Base-by-base conservation (phyloP, 2,888 invertebrate species). In the Hololepta plana region DNA sequence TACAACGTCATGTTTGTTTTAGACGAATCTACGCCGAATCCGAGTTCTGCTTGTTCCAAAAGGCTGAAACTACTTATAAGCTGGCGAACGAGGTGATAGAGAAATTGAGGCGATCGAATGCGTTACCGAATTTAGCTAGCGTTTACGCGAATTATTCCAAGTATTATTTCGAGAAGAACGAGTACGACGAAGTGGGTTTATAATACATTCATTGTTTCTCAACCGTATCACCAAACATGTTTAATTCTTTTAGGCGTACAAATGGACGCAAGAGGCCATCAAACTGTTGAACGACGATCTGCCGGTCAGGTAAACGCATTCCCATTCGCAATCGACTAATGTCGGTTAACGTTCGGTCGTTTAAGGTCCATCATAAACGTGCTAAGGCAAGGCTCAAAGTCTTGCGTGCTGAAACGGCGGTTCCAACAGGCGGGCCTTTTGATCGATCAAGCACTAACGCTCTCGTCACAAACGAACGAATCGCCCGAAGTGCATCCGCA, bases 381-480 rank as follows among this genome's bases (percentile, higher is more conserved):
- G 27, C 57, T 88, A 19, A 67, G 88, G 24, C 80, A 84, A 46
- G 79, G 84, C 40, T 77, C 84, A 33, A 88, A 85, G 52, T 74
- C 84, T 10, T 88, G 88, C 58, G 84, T 88, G 21, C 74, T 87
- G 23, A 88, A 87, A 60, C 65, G 88, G 20, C 72, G 79, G 41
- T 88, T 88, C 56, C 58, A 63, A 17, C 70, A 72, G 44, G 90
- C 88, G 13, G 81, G 81, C 39, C 58, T 81, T 36, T 60, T 90
- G 26, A 81, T 88, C 38, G 70, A 72, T 34, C 77, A 85, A 56
- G 88, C 85, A 1, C 73, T 82, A 20, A 67, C 67, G 32, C 58
- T 72, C 27, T 75, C 80, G 8, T 62, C 71, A 9, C 57, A 60
- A 38, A 52, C 63, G 22, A 73, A 69, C 53, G 68, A 36, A 15